Percentiles rank a stretch among this genome's conserved stretches.
phyloP scores from a whole-genome alignment of 2,797 vertebrate genomes.

The Nyctibius grandis region DNA sequence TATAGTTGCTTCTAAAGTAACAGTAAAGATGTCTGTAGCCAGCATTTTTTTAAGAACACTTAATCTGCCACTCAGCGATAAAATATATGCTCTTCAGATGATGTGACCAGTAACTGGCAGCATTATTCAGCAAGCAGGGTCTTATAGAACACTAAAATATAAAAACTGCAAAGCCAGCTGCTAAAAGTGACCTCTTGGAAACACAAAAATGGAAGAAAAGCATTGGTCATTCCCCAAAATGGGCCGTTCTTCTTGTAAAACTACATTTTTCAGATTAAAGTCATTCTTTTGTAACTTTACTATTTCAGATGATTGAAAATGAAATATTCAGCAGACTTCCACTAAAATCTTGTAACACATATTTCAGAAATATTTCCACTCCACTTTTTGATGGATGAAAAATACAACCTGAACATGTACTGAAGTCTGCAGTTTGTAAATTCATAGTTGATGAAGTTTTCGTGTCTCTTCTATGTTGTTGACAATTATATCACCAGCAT shows the following conservation, averaged over 20 bases:
- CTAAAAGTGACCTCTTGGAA: not conserved
- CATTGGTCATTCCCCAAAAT: not conserved
- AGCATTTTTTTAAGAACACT: not conserved
- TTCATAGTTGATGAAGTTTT: not conserved
- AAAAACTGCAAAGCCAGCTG: slow-evolving; percentile 5
- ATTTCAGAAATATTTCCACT: slow-evolving; percentile 38
- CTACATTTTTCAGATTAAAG: slow-evolving; percentile 45
- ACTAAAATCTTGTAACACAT: slow-evolving; percentile 23
- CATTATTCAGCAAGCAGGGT: not conserved
- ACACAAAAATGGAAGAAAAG: slow-evolving; percentile 1
- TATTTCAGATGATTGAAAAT: slow-evolving; percentile 53
- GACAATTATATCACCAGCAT: not conserved
- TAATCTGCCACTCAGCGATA: not conserved
- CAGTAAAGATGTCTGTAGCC: not conserved
- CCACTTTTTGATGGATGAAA: not conserved
- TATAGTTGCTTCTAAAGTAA: not conserved
- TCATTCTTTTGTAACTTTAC: slow-evolving; percentile 31
- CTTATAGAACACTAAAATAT: not conserved
- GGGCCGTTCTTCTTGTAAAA: slow-evolving; percentile 38
- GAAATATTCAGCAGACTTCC: slow-evolving; percentile 66
- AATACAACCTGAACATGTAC: not conserved
- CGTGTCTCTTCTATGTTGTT: not conserved
- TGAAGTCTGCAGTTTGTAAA: slow-evolving; percentile 43
- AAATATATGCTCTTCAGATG: not conserved
- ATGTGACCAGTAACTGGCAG: not conserved